Percentiles rank a stretch among this genome's conserved stretches.
Evolutionary conservation across 1,140 invertebrate species (phyloP).

Genomic region (Camponotus vicinus): DNA sequence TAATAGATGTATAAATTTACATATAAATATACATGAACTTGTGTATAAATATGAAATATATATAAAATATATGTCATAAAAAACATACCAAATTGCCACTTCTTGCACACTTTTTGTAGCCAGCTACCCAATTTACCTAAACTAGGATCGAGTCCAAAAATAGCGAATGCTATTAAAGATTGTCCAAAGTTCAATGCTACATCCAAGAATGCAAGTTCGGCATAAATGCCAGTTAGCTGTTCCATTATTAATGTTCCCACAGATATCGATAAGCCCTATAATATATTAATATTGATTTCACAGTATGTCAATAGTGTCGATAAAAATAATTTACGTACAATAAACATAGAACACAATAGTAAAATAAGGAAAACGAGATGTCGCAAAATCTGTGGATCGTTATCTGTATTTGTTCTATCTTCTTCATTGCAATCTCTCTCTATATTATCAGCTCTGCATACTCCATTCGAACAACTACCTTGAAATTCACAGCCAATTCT

Average conservation of each 20-base stretch:
- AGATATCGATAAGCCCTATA: conserved; percentile 93
- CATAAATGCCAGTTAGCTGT: conserved; percentile 94
- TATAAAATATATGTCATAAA: conserved; percentile 14
- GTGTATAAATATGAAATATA: not conserved
- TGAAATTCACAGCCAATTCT: conserved; percentile 74
- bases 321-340: conserved; percentile 88
- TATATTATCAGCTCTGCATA: conserved; percentile 65
- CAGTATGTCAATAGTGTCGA: conserved; percentile 8
- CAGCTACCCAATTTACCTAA: conserved; percentile 81
- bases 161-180: conserved; percentile 93
- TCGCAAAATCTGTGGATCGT: conserved; percentile 91
- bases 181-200: conserved; percentile 96
- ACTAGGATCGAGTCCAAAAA: conserved; percentile 94
- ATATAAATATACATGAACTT: not conserved
- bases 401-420: conserved; percentile 73
- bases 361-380: conserved; percentile 95
- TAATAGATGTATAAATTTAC: not conserved
- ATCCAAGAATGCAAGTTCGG: conserved; percentile 96
- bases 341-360: conserved; percentile 94
- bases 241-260: conserved; percentile 95
- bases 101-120: conserved; percentile 76
- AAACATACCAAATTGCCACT: conserved; percentile 75
- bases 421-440: conserved; percentile 78
- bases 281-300: conserved; percentile 64
- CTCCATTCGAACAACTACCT: conserved; percentile 79